Conservation (phyloP, 2,888 invertebrate genomes). For the Trachelus tabidus region DNA sequence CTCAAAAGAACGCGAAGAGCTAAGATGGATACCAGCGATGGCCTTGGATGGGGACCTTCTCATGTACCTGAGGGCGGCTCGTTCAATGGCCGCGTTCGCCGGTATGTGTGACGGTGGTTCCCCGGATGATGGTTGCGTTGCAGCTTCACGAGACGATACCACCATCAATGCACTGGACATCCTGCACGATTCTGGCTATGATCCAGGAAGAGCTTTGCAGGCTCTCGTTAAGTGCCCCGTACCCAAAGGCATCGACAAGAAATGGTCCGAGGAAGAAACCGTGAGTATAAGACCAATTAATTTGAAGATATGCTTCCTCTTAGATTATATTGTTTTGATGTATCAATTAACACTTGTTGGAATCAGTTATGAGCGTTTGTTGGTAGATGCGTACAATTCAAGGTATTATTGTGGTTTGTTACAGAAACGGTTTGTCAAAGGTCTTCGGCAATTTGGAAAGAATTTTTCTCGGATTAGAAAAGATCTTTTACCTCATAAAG, state of each 20-base stretch:
- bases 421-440: slow-evolving; percentile 96
- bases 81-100: slow-evolving; percentile 98
- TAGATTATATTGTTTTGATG: not conserved
- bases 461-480: slow-evolving; percentile 98
- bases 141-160: slow-evolving; percentile 96
- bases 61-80: slow-evolving; percentile 96
- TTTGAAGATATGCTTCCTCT: not conserved
- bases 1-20: slow-evolving; percentile 80
- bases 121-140: slow-evolving; percentile 96
- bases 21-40: slow-evolving; percentile 95
- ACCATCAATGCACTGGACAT: slow-evolving; percentile 97
- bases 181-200: slow-evolving; percentile 95
- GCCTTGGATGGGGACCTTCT: slow-evolving; percentile 93
- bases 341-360: not conserved
- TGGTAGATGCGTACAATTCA: not conserved
- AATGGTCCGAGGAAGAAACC: slow-evolving; percentile 98
- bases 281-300: slow-evolving; percentile 61
- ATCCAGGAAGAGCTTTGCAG: slow-evolving; percentile 95
- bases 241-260: slow-evolving; percentile 96
- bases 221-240: slow-evolving; percentile 97
- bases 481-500: slow-evolving; percentile 95
- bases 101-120: slow-evolving; percentile 99
- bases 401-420: not conserved
- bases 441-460: slow-evolving; percentile 97
- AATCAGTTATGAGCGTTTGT: not conserved